A percentile compares a stretch with the other conserved stretches of the same genome.
Evolutionary conservation across 2,888 invertebrate species (phyloP).

Genomic region (Latrodectus elegans): DNA sequence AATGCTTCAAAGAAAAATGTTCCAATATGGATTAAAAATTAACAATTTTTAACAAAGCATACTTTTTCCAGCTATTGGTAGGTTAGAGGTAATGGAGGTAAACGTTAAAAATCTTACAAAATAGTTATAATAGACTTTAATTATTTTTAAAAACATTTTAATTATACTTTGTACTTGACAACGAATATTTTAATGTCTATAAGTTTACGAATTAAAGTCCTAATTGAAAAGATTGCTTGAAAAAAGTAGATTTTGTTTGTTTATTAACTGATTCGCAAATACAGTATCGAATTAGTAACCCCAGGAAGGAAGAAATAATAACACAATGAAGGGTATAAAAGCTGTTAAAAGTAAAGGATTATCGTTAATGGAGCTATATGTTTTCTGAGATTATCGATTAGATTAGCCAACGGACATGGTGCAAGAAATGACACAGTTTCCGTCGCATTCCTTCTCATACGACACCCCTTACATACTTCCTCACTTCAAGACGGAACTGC

Average conservation of each 20-base stretch:
- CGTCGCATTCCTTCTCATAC: conserved; percentile 42
- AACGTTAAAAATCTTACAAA: no score
- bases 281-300: neutral
- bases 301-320: neutral
- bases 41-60: no score
- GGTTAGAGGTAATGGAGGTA: no score
- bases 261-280: neutral
- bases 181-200: no score
- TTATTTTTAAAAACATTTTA: no score
- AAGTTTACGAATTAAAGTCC: no score
- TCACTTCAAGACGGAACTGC: conserved; percentile 34
- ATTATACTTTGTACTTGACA: no score
- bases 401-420: conserved; percentile 17
- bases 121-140: no score
- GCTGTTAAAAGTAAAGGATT: neutral
- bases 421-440: conserved; percentile 58
- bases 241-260: neutral
- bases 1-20: no score
- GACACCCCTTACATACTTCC: conserved; percentile 35
- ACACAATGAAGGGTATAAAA: neutral
- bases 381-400: neutral
- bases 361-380: neutral
- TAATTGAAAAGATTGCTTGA: neutral
- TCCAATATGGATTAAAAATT: no score
- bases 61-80: no score